Evolutionary conservation across 2,888 invertebrate species (phyloP), one percentile per base, ranked within the genome.

Genomic region (Lochmaea capreae): DNA sequence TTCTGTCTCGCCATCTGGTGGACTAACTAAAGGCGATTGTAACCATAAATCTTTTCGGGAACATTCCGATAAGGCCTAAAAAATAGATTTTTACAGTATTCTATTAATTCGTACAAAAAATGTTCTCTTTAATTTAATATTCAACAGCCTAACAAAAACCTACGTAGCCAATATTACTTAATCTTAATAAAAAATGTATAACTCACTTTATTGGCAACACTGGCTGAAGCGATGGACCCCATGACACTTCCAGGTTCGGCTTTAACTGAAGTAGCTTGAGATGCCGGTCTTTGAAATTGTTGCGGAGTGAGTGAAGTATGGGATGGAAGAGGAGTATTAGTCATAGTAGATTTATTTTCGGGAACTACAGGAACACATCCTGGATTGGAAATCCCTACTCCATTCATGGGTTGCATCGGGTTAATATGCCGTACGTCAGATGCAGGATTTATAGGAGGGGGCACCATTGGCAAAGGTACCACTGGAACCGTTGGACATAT

Each of bases 401-500:
- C 65, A 65, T 71, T 73, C 9, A 77, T 57, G 1, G 72, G 57
- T 18, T 71, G 62, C 12, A 71, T 49, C 10, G 71, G 54, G 12
- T 68, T 73, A 12, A 74, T 65, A 12, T 74, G 69, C 10, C 70
- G 42, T 1, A 70, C 70, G 22, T 65, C 58, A 3, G 71, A 26
- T 4, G 58, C 43, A 26, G 63, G 54, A 26, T 63, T 70, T 42
- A 70, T 33, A 0, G 33, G 43, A 12, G 78, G 72, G 2, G 84
- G 82, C 2, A 83, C 78, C 57, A 86, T 67, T 12, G 86, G 83
- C 22, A 86, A 78, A 2, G 85, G 84, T 14, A 86, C 75, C 75
- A 87, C 83, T 4, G 87, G 84, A 65, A 88, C 76, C 72, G 93
- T 89, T 22, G 92, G 89, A 82, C 93, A 93, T 86, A 93, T 88